These are phyloP conservation scores for Pseudococcus longispinus DNA, from an alignment of 2,888 invertebrate genomes.

Conservation along the genomic window DNA sequence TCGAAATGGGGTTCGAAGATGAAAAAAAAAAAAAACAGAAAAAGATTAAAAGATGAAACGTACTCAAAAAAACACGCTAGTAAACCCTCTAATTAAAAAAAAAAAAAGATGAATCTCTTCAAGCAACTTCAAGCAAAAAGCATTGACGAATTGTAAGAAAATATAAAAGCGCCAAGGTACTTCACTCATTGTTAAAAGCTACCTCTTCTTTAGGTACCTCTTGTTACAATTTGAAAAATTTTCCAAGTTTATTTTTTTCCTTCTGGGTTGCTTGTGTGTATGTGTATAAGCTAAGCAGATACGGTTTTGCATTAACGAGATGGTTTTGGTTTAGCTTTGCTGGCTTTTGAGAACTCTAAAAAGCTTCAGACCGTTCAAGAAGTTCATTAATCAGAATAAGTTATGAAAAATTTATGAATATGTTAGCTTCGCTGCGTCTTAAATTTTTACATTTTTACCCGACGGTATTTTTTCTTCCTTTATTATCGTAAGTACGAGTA, in stretches of 20 bases:
- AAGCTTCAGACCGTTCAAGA: no score
- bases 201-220: not conserved
- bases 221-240: slow-evolving; percentile 18
- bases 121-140: not conserved
- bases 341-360: no score
- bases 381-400: no score
- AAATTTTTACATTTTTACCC: no score
- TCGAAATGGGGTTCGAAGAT: slow-evolving; percentile 29
- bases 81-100: slow-evolving; percentile 39
- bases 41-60: slow-evolving; percentile 44
- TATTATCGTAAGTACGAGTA: no score
- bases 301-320: no score
- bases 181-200: slow-evolving; percentile 9
- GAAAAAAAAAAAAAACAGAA: slow-evolving; percentile 25
- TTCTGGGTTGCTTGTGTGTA: not conserved
- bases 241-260: not conserved
- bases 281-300: no score
- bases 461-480: no score
- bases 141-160: slow-evolving; percentile 33
- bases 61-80: slow-evolving; percentile 14
- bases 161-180: not conserved
- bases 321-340: no score
- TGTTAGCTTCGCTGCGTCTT: no score
- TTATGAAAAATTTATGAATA: no score
- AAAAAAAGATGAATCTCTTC: slow-evolving; percentile 42